A percentile compares a stretch with the other conserved stretches of the same genome.
phyloP scores from a whole-genome alignment of 2,797 vertebrate species.

The Neosalanx taihuensis region DNA sequence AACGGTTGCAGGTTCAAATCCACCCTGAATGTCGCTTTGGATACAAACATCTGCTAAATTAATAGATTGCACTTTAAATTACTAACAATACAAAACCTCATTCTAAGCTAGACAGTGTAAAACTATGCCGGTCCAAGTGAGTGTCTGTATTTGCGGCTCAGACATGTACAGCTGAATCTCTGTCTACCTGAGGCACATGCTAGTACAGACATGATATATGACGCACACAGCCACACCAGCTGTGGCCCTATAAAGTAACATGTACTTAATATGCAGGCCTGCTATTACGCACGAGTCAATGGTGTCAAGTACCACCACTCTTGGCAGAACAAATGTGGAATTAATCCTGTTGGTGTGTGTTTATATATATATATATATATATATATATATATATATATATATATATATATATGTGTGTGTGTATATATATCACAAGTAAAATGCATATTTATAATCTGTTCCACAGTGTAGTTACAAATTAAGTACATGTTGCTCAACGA shows the following conservation, averaged over 20 bases:
- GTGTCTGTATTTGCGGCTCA: conserved; percentile 45
- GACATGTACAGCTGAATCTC: conserved; percentile 22
- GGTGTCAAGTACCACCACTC: no score
- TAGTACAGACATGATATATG: not conserved
- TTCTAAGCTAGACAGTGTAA: conserved; percentile 53
- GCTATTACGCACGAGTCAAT: no score
- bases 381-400: conserved; percentile 15
- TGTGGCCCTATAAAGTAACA: no score
- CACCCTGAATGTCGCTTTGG: no score
- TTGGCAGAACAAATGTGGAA: no score
- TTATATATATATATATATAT: conserved; percentile 12
- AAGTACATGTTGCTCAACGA: no score
- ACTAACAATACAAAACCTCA: conserved; percentile 17
- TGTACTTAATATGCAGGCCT: no score
- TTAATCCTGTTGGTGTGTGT: no score
- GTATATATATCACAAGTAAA: conserved; percentile 14
- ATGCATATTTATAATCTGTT: no score
- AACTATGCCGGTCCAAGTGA: conserved; percentile 68
- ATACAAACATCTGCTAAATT: not conserved
- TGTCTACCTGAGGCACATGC: not conserved
- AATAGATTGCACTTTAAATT: not conserved
- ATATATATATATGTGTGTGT: conserved; percentile 4
- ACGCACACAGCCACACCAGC: not conserved
- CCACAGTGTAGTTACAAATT: no score
- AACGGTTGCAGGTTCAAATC: conserved; percentile 1